Evolutionary conservation across 2,888 invertebrate species (phyloP).

Genomic region (Diaperis boleti): DNA sequence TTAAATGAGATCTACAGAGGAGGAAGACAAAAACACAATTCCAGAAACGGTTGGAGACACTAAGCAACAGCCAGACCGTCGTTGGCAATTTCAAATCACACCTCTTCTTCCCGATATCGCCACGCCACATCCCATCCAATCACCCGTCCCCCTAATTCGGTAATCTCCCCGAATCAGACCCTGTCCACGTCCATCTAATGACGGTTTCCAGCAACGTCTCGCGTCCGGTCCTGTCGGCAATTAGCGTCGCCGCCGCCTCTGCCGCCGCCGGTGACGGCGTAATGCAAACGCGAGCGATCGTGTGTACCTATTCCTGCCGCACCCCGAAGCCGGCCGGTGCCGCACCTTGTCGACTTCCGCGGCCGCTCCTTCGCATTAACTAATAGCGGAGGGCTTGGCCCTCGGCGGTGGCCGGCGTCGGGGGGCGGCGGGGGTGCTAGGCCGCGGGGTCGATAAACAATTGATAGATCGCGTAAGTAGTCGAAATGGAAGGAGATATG

Average conservation of each 20-base stretch:
- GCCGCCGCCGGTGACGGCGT: background rate
- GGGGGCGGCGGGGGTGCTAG: slow-evolving; percentile 2
- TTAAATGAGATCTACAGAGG: no score
- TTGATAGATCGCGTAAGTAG: background rate
- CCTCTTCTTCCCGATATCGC: no score
- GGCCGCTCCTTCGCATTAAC: slow-evolving; percentile 44
- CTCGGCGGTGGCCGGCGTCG: slow-evolving; percentile 16
- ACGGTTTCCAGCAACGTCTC: slow-evolving; percentile 28
- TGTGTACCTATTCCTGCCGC: slow-evolving; percentile 47
- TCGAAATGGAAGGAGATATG: background rate
- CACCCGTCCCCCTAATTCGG: slow-evolving; percentile 30
- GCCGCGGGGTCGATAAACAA: slow-evolving; percentile 4
- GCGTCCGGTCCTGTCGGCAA: slow-evolving; percentile 29
- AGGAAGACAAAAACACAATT: no score
- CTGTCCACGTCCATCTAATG: slow-evolving; percentile 10
- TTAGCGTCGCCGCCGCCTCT: slow-evolving; percentile 11
- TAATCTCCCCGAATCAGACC: slow-evolving; percentile 24
- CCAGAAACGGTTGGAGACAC: no score
- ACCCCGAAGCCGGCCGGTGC: slow-evolving; percentile 25
- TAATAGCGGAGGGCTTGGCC: slow-evolving; percentile 45
- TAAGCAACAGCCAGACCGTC: no score
- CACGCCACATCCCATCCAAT: no score
- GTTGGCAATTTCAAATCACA: no score
- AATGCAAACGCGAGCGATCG: slow-evolving; percentile 34
- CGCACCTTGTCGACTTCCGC: slow-evolving; percentile 43